phyloP scores from a whole-genome alignment of 2,888 invertebrate species.

The Octodonta nipae region DNA sequence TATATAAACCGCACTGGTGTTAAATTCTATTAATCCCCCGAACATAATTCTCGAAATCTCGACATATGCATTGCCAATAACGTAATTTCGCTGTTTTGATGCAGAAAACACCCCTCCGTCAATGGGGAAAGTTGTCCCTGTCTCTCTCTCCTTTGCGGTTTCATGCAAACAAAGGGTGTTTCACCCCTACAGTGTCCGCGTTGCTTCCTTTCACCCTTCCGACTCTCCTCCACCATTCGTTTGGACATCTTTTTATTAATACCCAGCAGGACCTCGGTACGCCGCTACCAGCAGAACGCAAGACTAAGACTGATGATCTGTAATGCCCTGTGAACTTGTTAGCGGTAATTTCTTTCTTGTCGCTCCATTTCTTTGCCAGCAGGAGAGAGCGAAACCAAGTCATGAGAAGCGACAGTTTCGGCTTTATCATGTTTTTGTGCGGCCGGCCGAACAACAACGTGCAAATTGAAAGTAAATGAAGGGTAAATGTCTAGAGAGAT shows the following conservation, averaged over 20 bases:
- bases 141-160: neutral
- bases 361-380: neutral
- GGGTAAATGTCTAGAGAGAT: neutral
- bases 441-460: too few species aligned
- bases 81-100: neutral
- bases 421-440: too few species aligned
- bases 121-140: neutral
- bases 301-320: too few species aligned
- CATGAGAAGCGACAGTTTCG: too few species aligned
- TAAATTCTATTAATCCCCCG: too few species aligned
- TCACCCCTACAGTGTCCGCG: neutral
- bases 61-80: too few species aligned
- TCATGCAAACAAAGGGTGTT: neutral
- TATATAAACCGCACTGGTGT: too few species aligned
- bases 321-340: slow-evolving; percentile 2
- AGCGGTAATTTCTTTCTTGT: slow-evolving; percentile 3
- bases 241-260: neutral
- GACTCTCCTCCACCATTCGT: neutral
- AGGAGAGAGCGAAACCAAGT: neutral
- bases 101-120: neutral
- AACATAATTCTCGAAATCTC: too few species aligned
- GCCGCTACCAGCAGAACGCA: too few species aligned
- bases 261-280: neutral
- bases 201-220: neutral
- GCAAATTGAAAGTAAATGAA: neutral